These are phyloP conservation scores for Daphoenositta chrysoptera DNA, from an alignment of 2,113 vertebrate species.

Conservation along the genomic window DNA sequence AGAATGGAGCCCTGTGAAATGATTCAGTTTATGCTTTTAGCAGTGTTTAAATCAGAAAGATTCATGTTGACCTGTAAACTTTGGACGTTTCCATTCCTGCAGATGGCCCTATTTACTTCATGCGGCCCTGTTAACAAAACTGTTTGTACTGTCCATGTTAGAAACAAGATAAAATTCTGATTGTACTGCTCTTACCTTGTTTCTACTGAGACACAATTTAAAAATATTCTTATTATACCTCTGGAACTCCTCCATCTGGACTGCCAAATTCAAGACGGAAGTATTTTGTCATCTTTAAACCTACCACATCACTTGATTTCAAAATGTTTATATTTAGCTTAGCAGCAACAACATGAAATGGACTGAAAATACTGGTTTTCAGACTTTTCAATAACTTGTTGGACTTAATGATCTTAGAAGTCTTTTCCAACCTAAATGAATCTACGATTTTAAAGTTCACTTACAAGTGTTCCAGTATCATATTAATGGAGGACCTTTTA, in stretches of 20 bases:
- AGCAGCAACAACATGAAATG: background rate
- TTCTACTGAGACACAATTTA: background rate
- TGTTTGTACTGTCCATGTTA: background rate
- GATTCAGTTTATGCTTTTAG: background rate
- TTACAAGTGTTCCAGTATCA: background rate
- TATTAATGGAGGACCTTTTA: background rate
- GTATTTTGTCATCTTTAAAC: slow-evolving; percentile 4
- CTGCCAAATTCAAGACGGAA: background rate
- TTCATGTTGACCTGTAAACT: background rate
- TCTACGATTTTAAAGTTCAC: background rate
- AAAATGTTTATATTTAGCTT: background rate
- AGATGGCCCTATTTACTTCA: background rate
- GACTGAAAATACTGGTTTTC: background rate
- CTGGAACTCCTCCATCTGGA: background rate
- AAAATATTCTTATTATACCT: background rate
- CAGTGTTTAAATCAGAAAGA: background rate
- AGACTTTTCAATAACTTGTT: background rate
- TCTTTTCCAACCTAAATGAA: background rate
- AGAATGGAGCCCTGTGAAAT: background rate
- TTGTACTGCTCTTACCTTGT: background rate
- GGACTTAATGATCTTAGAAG: background rate
- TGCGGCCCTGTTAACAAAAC: background rate
- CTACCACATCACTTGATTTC: background rate
- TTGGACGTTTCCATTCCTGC: background rate
- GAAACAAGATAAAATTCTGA: background rate